Evolutionary conservation across 2,113 vertebrate genomes (phyloP), one percentile per base, ranked within the genome.

Genomic region (Thomomys bottae): DNA sequence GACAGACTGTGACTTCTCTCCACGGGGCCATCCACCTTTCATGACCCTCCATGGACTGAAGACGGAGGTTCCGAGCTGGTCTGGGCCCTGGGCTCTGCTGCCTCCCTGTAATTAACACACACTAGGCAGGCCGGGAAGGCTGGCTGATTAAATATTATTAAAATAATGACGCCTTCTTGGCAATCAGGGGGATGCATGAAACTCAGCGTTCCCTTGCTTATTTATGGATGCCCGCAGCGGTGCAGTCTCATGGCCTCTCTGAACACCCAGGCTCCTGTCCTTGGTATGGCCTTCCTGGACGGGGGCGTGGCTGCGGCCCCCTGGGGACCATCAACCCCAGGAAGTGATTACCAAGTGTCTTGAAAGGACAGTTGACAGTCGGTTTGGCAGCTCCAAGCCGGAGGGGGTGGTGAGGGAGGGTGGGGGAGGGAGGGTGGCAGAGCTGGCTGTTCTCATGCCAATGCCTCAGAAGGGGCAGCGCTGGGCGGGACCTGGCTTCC

Each of bases 211-310:
- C 92, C 97, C 92, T 96, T 96, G 97, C 96, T 98, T 98, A 99
- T 99, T 99, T 98, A 99, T 97, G 97, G 96, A 95, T 96, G 98
- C 98, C 96, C 97, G 96, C 97, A 98, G 97, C 97, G 93, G 95
- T 96, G 98, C 98, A 98, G 96, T 97, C 98, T 99, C 98, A 98
- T 98, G 97, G 98, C 97, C 96, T 92, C 96, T 97, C 98, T 98
- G 98, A 99, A 98, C 97, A 98, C 98, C 97, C 97, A 98, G 98
- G 97, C 98, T 98, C 97, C 94, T 88, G 98, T 99, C 98, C 98
- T 99, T 98, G 98, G 97, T 98, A 98, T 66, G 81, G 92, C 89
- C 83, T 80, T 23, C 63, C 81, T 64, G 72, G 96, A 87, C 54
- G 89, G 97, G 95, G 97, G 97, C 96, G 94, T 96, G 97, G 95